Evolutionary conservation across 2,113 vertebrate species (phyloP).

Genomic region (Lethenteron reissneri): DNA sequence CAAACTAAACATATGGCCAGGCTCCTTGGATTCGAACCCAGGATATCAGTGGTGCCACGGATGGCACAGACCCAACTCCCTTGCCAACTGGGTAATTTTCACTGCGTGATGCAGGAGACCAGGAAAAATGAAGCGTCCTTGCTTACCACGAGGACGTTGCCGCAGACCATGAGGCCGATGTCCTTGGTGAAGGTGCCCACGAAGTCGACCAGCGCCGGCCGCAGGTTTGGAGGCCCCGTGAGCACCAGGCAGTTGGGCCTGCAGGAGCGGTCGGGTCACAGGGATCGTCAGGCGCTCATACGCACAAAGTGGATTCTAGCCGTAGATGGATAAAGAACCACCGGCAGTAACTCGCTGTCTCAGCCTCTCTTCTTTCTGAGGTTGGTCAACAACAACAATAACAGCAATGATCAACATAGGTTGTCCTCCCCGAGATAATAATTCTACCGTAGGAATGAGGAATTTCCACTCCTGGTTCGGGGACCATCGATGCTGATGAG

Average conservation of each 20-base stretch:
- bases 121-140: neutral
- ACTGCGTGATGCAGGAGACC: no score
- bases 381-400: no score
- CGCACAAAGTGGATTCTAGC: no score
- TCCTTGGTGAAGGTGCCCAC: conserved; percentile 33
- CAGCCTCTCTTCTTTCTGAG: no score
- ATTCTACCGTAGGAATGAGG: no score
- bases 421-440: no score
- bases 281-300: neutral
- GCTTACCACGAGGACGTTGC: conserved; percentile 27
- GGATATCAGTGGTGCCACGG: no score
- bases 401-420: no score
- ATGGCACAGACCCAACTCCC: no score
- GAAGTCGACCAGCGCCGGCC: conserved; percentile 35
- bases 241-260: conserved; percentile 37
- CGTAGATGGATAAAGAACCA: neutral
- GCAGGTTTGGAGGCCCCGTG: conserved; percentile 25
- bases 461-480: no score
- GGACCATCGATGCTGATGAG: neutral
- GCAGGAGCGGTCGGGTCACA: neutral
- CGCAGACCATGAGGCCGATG: conserved; percentile 36
- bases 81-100: no score
- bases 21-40: no score
- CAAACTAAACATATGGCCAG: neutral
- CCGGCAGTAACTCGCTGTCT: neutral